phyloP scores from a whole-genome alignment of 1,140 invertebrate genomes.

The Ceratina japonica region DNA sequence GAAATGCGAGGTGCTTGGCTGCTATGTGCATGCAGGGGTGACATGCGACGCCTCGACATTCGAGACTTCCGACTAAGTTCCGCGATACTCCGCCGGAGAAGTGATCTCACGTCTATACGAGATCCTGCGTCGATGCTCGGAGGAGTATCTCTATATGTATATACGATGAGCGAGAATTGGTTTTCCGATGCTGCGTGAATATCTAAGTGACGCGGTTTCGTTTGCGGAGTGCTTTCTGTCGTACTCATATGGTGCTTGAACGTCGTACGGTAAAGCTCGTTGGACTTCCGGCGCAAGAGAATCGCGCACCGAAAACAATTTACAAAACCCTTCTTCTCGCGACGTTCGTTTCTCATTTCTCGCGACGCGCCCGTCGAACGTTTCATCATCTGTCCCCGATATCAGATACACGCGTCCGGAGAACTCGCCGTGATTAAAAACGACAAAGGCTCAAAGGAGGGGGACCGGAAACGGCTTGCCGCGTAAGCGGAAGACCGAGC shows the following conservation, averaged over 20 bases:
- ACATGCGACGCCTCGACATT: conserved; percentile 36
- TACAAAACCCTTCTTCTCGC: conserved; percentile 1
- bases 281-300: neutral
- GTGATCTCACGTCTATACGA: conserved; percentile 6
- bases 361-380: conserved; percentile 14
- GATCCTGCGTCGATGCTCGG: neutral
- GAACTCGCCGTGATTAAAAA: conserved; percentile 3
- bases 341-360: conserved; percentile 29
- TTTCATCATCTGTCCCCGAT: conserved; percentile 11
- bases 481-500: neutral
- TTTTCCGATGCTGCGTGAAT: neutral
- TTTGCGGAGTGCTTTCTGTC: neutral
- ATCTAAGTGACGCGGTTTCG: too few relatives aligned
- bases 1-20: conserved; percentile 66
- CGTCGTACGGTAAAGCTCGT: conserved; percentile 23
- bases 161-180: neutral
- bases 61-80: neutral
- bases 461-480: neutral
- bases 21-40: conserved; percentile 68
- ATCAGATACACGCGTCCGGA: neutral
- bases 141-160: neutral
- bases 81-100: neutral
- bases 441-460: neutral
- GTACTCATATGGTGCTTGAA: conserved; percentile 43
- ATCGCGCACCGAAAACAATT: neutral